Conservation (phyloP, 1,140 invertebrate genomes). For the Manduca sexta region DNA sequence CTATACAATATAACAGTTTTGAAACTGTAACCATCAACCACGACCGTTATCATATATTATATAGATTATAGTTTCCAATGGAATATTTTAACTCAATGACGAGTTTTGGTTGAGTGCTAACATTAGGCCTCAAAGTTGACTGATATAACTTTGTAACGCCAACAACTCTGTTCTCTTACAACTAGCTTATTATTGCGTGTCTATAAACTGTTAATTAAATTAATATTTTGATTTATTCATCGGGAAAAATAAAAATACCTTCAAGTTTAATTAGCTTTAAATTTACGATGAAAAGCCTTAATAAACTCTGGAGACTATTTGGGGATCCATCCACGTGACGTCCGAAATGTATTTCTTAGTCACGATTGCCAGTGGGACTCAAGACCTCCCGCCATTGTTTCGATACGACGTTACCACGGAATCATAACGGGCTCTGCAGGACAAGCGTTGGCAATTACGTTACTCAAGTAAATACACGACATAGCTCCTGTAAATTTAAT, state of each 20-base stretch:
- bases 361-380: background rate
- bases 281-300: background rate
- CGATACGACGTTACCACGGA: background rate
- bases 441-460: conserved; percentile 21
- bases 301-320: conserved; percentile 3
- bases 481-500: conserved; percentile 6
- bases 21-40: too few relatives aligned
- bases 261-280: conserved; percentile 4
- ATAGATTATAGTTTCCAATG: too few relatives aligned
- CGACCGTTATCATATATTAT: too few relatives aligned
- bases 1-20: too few relatives aligned
- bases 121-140: too few relatives aligned
- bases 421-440: conserved; percentile 24
- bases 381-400: conserved; percentile 1
- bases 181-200: too few relatives aligned
- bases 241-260: conserved; percentile 4
- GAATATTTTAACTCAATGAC: too few relatives aligned
- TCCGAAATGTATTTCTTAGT: background rate
- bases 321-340: background rate
- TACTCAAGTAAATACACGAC: conserved; percentile 10
- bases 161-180: too few relatives aligned
- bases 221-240: background rate
- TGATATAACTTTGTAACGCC: too few relatives aligned
- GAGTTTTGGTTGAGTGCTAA: too few relatives aligned
- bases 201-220: too few relatives aligned